Conservation (phyloP, 2,888 invertebrate genomes). For the Mesodorylaimus sp. region DNA sequence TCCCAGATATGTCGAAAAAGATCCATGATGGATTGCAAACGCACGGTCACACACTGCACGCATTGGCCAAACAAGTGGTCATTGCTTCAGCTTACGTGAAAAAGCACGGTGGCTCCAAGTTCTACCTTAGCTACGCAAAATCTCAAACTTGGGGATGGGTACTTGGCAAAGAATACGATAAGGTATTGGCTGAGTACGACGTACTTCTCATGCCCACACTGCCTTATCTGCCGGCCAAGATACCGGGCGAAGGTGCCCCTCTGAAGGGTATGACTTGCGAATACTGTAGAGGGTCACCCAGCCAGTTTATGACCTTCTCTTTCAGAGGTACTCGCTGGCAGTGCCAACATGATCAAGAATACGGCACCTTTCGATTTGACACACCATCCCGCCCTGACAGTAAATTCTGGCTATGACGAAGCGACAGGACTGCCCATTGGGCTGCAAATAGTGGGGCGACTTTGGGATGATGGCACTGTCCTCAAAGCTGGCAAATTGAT, state of each 20-base stretch:
- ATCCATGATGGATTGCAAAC: constrained; percentile 1
- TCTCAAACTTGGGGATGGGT: constrained; percentile 15
- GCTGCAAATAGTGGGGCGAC: constrained; percentile 25
- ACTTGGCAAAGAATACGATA: constrained; percentile 15
- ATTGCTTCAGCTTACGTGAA: constrained; percentile 6
- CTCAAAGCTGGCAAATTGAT: constrained; percentile 24
- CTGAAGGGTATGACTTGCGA: neutral
- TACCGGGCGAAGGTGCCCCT: constrained; percentile 7
- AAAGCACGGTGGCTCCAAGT: constrained; percentile 6
- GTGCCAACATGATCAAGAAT: constrained; percentile 18
- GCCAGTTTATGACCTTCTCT: too few relatives aligned
- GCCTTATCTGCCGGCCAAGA: constrained; percentile 13
- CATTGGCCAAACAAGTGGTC: constrained; percentile 1
- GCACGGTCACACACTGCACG: constrained; percentile 2
- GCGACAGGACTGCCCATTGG: constrained; percentile 23
- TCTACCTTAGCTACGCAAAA: constrained; percentile 14
- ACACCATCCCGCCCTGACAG: constrained; percentile 23
- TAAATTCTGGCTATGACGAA: constrained; percentile 22
- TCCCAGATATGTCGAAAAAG: neutral
- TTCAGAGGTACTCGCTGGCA: constrained; percentile 18
- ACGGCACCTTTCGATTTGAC: constrained; percentile 23
- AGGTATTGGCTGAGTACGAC: constrained; percentile 18
- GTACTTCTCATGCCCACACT: constrained; percentile 24
- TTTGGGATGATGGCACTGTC: constrained; percentile 25
- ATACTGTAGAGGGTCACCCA: neutral